Conservation (phyloP, 2,888 invertebrate species). For the Epinotia bilunana region DNA sequence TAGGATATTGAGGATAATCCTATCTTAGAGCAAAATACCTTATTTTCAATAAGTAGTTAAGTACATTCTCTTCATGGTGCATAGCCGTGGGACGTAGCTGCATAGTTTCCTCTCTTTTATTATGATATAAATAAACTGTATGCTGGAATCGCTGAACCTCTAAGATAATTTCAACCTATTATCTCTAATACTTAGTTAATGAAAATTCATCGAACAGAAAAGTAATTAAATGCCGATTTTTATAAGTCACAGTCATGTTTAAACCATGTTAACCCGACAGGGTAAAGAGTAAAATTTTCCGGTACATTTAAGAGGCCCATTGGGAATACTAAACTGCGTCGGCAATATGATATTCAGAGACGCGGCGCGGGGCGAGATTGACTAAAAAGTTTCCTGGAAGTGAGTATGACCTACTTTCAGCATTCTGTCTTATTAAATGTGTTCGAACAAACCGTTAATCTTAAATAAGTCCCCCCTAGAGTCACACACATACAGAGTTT, state of each 20-base stretch:
- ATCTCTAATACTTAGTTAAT: neutral
- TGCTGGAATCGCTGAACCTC: no score
- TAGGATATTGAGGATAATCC: no score
- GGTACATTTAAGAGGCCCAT: slow-evolving; percentile 34
- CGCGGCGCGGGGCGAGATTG: slow-evolving; percentile 28
- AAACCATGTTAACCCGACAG: slow-evolving; percentile 16
- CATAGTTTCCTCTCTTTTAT: no score
- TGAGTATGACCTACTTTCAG: slow-evolving; percentile 41
- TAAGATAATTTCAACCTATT: no score
- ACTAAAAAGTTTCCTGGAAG: slow-evolving; percentile 39
- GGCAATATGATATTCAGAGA: slow-evolving; percentile 40
- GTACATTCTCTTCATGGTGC: no score
- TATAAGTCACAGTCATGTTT: slow-evolving; percentile 7
- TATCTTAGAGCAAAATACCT: no score
- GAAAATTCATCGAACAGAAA: neutral
- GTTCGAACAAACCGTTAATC: neutral
- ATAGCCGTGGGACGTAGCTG: no score
- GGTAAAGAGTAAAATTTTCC: slow-evolving; percentile 26
- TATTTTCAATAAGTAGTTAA: no score
- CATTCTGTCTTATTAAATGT: slow-evolving; percentile 14
- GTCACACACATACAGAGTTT: neutral
- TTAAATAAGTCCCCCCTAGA: neutral
- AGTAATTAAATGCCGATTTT: neutral
- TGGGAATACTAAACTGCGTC: slow-evolving; percentile 38
- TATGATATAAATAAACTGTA: no score